Conservation (phyloP, 2,797 vertebrate genomes). For the Pseudocheirus occidentalis region DNA sequence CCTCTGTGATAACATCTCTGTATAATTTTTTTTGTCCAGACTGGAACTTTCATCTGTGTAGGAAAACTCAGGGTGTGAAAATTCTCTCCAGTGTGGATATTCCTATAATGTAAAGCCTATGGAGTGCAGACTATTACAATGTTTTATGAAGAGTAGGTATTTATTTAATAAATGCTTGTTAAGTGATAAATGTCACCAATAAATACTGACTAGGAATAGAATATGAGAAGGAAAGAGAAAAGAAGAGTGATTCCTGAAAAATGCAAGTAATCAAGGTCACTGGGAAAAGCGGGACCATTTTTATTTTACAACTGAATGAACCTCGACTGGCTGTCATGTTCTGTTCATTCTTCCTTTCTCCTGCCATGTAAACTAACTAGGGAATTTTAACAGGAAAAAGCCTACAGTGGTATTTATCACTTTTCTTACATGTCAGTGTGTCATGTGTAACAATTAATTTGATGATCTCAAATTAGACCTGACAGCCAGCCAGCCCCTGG, state of each 20-base stretch:
- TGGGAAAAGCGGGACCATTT: neutral
- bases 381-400: neutral
- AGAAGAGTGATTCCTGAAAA: neutral
- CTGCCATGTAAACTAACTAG: fast-evolving
- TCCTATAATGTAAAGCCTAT: neutral
- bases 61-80: neutral
- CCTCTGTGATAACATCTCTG: neutral
- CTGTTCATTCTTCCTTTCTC: neutral
- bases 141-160: neutral
- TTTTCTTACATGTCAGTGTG: constrained; percentile 70
- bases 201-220: neutral
- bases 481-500: constrained; percentile 86
- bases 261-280: neutral
- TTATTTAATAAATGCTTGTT: neutral
- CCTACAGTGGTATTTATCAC: constrained; percentile 52
- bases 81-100: neutral
- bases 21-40: neutral
- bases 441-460: constrained; percentile 80
- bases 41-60: neutral
- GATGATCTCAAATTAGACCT: constrained; percentile 83
- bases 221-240: neutral
- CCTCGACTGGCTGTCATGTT: neutral
- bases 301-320: fast-evolving
- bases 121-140: neutral
- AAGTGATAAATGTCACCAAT: neutral